Conservation (phyloP, 1,140 invertebrate genomes). For the Ceratosolen solmsi region DNA sequence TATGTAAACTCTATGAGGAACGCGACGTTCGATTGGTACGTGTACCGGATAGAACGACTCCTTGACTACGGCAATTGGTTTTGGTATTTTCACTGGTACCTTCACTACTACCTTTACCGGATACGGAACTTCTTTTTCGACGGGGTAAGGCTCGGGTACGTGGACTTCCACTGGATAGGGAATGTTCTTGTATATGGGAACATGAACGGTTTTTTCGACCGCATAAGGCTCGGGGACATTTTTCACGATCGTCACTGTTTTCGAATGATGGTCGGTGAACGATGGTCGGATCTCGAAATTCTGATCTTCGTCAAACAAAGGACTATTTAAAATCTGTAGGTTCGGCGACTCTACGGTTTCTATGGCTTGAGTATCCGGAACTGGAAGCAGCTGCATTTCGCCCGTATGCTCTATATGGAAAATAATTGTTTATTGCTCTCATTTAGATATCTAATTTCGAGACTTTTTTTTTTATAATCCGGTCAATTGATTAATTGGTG, state of each 20-base stretch:
- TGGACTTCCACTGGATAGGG: conserved; percentile 75
- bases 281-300: not conserved
- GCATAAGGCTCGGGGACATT: conserved; percentile 70
- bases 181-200: conserved; percentile 68
- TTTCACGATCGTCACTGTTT: conserved; percentile 71
- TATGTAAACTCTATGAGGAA: conserved; percentile 79
- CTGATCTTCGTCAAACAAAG: not conserved
- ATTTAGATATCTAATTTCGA: not conserved
- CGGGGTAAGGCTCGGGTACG: conserved; percentile 76
- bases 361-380: conserved; percentile 18
- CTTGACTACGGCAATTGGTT: conserved; percentile 67
- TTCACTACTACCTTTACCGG: conserved; percentile 68
- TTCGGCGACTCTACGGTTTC: conserved; percentile 15
- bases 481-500: no score
- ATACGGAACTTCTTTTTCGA: conserved; percentile 67
- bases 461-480: no score
- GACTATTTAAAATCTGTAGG: not conserved
- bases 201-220: conserved; percentile 67
- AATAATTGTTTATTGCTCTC: not conserved
- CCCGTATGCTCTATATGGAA: not conserved
- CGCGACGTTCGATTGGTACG: conserved; percentile 75
- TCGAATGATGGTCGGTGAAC: conserved; percentile 58
- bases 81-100: conserved; percentile 69
- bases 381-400: not conserved
- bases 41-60: conserved; percentile 67